A percentile compares a stretch with the other conserved stretches of the same genome.
Conservation (phyloP, 2,797 vertebrate genomes). For the Harpagifer antarcticus region DNA sequence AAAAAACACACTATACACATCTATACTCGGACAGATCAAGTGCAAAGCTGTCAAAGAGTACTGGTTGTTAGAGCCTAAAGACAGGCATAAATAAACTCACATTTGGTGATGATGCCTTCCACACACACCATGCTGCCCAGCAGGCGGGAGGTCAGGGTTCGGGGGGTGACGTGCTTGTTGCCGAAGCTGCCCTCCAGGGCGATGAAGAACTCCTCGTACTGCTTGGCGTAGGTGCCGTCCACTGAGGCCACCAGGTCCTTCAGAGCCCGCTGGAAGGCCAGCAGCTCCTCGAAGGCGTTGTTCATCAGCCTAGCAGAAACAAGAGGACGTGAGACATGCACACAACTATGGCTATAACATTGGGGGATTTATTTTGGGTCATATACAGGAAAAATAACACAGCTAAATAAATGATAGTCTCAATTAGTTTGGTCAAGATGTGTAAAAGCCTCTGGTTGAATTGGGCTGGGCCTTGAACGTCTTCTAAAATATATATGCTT, state of each 20-base stretch:
- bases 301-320: conserved; percentile 87
- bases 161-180: conserved; percentile 92
- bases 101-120: conserved; percentile 98
- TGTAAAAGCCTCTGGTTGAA: background rate
- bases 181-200: conserved; percentile 98
- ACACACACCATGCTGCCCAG: conserved; percentile 95
- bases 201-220: conserved; percentile 95
- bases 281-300: conserved; percentile 92
- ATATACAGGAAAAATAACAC: too few species aligned
- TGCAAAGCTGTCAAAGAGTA: background rate
- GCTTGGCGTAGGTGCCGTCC: conserved; percentile 95
- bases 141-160: conserved; percentile 92
- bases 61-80: too few species aligned
- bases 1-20: too few species aligned
- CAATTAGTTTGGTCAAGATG: background rate
- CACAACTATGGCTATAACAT: too few species aligned
- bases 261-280: conserved; percentile 93
- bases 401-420: background rate
- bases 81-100: conserved; percentile 78
- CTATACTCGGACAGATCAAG: background rate
- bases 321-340: too few species aligned
- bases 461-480: too few species aligned
- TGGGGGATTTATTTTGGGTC: too few species aligned
- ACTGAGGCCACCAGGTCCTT: conserved; percentile 94
- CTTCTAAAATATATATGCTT: too few species aligned